These are phyloP conservation scores for Lissonota sp. DNA, from an alignment of 2,888 invertebrate species.

Conservation along the genomic window DNA sequence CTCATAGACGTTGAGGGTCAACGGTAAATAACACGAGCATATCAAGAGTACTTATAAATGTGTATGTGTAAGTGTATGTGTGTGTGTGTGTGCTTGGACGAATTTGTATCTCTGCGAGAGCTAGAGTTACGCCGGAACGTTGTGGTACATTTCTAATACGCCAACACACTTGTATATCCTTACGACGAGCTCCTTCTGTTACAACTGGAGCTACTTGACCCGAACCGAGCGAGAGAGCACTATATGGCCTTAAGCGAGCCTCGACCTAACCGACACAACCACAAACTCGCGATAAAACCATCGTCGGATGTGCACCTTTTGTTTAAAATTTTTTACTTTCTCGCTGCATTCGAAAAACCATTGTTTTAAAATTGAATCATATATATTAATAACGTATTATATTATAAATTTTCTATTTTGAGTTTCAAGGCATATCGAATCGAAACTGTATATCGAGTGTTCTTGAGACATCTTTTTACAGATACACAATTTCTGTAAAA, in stretches of 20 bases:
- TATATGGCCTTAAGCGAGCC: slow-evolving; percentile 68
- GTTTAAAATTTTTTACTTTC: neutral
- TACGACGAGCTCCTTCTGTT: slow-evolving; percentile 68
- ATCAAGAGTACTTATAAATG: slow-evolving; percentile 35
- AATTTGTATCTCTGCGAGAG: slow-evolving; percentile 36
- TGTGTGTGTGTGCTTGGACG: slow-evolving; percentile 1
- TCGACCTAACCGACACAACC: slow-evolving; percentile 63
- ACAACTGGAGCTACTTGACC: slow-evolving; percentile 75
- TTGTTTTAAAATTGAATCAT: too few species aligned
- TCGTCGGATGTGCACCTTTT: slow-evolving; percentile 48
- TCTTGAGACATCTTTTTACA: too few species aligned
- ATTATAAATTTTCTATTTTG: too few species aligned
- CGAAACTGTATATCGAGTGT: too few species aligned
- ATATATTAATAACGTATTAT: too few species aligned
- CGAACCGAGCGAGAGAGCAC: slow-evolving; percentile 65
- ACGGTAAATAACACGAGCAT: slow-evolving; percentile 34
- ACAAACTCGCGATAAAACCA: slow-evolving; percentile 37
- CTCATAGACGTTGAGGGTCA: slow-evolving; percentile 42
- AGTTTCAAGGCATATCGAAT: too few species aligned
- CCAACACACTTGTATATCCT: slow-evolving; percentile 21
- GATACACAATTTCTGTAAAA: too few species aligned
- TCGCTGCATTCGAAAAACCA: too few species aligned
- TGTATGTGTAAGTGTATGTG: neutral
- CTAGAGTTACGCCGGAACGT: slow-evolving; percentile 53
- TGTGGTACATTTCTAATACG: slow-evolving; percentile 2